phyloP scores from a whole-genome alignment of 2,888 invertebrate genomes.

The Lampropteryx suffumata region DNA sequence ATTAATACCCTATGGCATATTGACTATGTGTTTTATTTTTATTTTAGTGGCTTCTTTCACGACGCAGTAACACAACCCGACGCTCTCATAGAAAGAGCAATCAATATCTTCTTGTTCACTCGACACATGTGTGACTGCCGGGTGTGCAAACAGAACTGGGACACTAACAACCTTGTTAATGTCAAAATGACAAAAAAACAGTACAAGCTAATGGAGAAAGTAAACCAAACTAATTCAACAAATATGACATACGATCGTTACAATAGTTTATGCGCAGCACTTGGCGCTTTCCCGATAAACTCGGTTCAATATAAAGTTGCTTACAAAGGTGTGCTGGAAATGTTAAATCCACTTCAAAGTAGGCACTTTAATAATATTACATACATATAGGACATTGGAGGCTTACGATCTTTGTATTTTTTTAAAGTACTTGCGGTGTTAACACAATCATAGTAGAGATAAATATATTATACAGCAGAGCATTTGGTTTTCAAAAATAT shows the following conservation, averaged over 20 bases:
- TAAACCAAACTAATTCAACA: neutral
- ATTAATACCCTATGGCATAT: too few relatives aligned
- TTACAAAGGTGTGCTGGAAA: neutral
- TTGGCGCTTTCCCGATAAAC: neutral
- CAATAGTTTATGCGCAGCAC: neutral
- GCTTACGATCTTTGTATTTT: too few relatives aligned
- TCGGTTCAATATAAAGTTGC: neutral
- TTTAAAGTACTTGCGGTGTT: too few relatives aligned
- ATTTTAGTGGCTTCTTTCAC: conserved; percentile 20
- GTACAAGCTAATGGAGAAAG: neutral
- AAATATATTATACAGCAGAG: too few relatives aligned
- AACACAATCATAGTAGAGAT: too few relatives aligned
- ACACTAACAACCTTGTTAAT: neutral
- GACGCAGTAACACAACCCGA: neutral
- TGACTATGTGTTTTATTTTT: too few relatives aligned
- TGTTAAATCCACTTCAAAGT: neutral
- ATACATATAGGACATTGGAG: neutral
- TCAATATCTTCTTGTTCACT: neutral
- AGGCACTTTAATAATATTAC: neutral
- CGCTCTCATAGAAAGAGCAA: too few relatives aligned
- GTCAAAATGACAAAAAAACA: conserved; percentile 5
- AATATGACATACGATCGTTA: neutral
- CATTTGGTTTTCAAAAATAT: too few relatives aligned
- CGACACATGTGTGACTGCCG: conserved; percentile 11
- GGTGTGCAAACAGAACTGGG: conserved; percentile 14